Evolutionary conservation across 2,888 invertebrate species (phyloP).

Genomic region (Lithophane ornitopus): DNA sequence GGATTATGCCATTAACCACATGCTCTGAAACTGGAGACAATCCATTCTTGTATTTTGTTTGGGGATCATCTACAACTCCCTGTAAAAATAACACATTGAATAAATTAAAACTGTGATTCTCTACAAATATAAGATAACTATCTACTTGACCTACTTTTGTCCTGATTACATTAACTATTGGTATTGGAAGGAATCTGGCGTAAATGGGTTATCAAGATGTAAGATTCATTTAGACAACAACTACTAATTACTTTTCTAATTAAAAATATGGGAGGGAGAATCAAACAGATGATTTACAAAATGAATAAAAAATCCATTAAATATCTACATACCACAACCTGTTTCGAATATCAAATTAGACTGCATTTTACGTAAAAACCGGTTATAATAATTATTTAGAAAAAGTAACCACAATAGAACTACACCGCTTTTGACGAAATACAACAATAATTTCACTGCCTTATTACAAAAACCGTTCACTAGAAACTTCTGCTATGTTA

Average conservation of each 20-base stretch:
- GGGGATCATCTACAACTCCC: constrained; percentile 86
- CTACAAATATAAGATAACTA: neutral
- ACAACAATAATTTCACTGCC: constrained; percentile 5
- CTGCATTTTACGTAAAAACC: neutral
- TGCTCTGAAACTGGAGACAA: constrained; percentile 87
- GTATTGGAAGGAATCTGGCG: neutral
- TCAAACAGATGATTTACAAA: neutral
- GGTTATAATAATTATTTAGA: neutral
- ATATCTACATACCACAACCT: neutral
- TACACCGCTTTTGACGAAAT: constrained; percentile 6
- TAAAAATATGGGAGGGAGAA: neutral
- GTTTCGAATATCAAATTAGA: neutral
- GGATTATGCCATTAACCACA: constrained; percentile 84
- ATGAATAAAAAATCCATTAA: neutral
- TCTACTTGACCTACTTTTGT: constrained; percentile 70
- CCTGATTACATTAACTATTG: neutral
- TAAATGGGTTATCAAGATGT: neutral
- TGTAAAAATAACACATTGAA: constrained; percentile 64
- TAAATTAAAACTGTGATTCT: constrained; percentile 2
- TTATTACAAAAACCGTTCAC: constrained; percentile 2
- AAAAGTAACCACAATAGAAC: neutral
- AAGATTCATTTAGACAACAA: neutral
- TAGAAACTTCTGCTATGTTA: constrained; percentile 1
- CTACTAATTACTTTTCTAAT: neutral
- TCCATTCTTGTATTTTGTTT: constrained; percentile 84